phyloP scores from a whole-genome alignment of 2,888 invertebrate genomes.

The Pachycephus smyrnensis region DNA sequence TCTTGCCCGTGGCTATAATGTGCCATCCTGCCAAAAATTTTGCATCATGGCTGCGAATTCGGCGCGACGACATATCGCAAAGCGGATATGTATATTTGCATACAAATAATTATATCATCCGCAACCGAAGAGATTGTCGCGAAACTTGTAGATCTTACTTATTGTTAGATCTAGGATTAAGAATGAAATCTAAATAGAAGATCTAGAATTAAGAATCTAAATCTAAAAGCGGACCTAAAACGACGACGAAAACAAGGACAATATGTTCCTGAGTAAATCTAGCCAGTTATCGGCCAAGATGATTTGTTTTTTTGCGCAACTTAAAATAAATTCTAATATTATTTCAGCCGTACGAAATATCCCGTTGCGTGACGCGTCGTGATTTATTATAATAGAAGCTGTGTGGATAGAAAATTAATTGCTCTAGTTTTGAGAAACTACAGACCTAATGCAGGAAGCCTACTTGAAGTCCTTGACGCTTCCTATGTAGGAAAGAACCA shows the following conservation, averaged over 20 bases:
- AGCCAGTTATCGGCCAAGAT: neutral
- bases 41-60: neutral
- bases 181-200: neutral
- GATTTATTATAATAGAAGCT: neutral
- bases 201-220: neutral
- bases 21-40: neutral
- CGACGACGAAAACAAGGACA: neutral
- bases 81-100: no score
- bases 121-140: neutral
- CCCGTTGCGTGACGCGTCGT: neutral
- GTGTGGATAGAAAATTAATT: neutral
- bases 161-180: neutral
- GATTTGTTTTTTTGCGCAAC: neutral
- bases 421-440: neutral
- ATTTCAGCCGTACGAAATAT: neutral
- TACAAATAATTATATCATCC: neutral
- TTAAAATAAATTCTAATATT: neutral
- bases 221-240: neutral
- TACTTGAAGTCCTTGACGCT: neutral
- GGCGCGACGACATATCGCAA: neutral
- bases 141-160: neutral
- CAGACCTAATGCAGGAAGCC: neutral
- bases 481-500: neutral
- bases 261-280: neutral
- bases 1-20: neutral